Conservation (phyloP, 2,797 vertebrate genomes). For the Bothrops alternatus region DNA sequence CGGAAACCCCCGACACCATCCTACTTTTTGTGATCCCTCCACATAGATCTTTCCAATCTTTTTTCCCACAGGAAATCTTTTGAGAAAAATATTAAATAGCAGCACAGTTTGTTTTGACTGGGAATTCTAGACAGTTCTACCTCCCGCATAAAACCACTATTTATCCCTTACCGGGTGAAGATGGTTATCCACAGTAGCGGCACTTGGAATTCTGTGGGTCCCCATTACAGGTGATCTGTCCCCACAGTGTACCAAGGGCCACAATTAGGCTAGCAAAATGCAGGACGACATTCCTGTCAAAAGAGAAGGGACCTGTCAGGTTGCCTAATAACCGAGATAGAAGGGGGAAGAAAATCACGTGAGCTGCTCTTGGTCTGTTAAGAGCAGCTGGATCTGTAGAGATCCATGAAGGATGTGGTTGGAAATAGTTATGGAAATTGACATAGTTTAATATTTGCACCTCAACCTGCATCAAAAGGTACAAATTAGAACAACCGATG, state of each 20-base stretch:
- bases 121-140: not conserved
- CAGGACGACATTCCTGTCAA: conserved; percentile 78
- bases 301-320: not conserved
- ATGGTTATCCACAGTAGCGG: conserved; percentile 64
- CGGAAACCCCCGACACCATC: no score
- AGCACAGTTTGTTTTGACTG: not conserved
- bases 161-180: conserved; percentile 71
- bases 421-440: not conserved
- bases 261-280: conserved; percentile 79
- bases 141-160: not conserved
- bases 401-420: no score
- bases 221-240: conserved; percentile 78
- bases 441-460: not conserved
- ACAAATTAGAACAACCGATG: not conserved
- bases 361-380: not conserved
- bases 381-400: not conserved
- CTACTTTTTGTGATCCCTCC: not conserved
- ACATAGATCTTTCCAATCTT: not conserved
- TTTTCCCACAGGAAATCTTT: not conserved
- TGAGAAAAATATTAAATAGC: not conserved
- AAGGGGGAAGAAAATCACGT: no score
- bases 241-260: conserved; percentile 80
- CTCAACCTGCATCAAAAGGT: not conserved
- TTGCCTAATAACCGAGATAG: not conserved
- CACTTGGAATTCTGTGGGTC: not conserved